Base-by-base conservation (phyloP, 2,113 vertebrate species). In the Microtus montanus region DNA sequence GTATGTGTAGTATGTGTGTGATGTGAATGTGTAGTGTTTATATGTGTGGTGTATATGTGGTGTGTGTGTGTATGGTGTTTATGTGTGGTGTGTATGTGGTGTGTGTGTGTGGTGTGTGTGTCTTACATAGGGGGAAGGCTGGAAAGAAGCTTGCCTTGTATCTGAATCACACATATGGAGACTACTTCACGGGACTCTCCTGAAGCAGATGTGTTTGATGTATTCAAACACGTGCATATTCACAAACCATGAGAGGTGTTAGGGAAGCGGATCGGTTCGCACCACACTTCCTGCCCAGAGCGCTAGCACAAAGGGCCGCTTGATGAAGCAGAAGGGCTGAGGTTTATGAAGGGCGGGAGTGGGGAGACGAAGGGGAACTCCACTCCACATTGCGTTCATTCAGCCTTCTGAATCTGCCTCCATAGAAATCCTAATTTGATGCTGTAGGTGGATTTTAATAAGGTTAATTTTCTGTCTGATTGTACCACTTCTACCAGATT, bases 161-260 rank as follows among this genome's bases (percentile, higher is more conserved):
- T 89, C 92, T 94, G 93, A 96, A 77, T 94, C 85, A 92, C 94
- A 95, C 96, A 96, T 77, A 93, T 90, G 85, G 85, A 93, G 88
- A 87, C 86, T 91, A 93, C 92, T 97, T 95, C 88, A 54, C 78
- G 35, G 90, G 90, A 66, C 82, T 92, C 5, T 95, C 94, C 93
- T 80, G 87, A 83, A 97, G 92, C 95, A 97, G 95, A 97, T 97
- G 96, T 94, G 94, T 96, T 83, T 93, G 95, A 97, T 96, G 78
- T 94, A 97, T 94, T 97, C 91, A 95, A 93, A 93, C 95, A 97
- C 5, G 90, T 95, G 91, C 93, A 87, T 96, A 96, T 98, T 94
- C 88, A 93, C 24, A 96, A 96, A 92, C 94, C 92, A 96, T 0
- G 5, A 93, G 96, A 96, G 93, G 96, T 95, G 88, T 97, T 92